These are phyloP conservation scores for Unio delphinus DNA, from an alignment of 2,888 invertebrate species.

Conservation along the genomic window DNA sequence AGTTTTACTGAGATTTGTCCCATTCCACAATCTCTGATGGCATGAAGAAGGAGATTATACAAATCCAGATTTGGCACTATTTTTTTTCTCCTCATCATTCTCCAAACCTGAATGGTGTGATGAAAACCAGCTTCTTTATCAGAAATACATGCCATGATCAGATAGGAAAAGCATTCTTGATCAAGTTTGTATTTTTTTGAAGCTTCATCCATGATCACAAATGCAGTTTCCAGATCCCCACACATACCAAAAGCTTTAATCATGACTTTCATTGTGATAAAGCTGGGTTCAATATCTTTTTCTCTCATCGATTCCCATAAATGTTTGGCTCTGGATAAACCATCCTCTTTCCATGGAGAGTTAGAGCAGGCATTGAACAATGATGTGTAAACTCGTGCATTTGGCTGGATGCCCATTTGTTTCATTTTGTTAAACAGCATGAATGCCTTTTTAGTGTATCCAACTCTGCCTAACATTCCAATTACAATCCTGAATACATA, in stretches of 20 bases:
- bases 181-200: constrained; percentile 69
- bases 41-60: constrained; percentile 86
- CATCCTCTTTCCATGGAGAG: constrained; percentile 79
- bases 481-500: constrained; percentile 89
- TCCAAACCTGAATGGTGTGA: constrained; percentile 87
- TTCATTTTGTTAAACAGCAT: constrained; percentile 88
- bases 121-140: constrained; percentile 86
- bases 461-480: constrained; percentile 85
- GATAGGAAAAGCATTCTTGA: constrained; percentile 81
- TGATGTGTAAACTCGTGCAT: constrained; percentile 84
- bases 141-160: constrained; percentile 87
- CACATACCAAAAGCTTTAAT: constrained; percentile 92
- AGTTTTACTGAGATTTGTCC: constrained; percentile 73
- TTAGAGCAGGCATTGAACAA: constrained; percentile 92
- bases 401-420: constrained; percentile 79
- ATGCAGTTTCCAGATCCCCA: constrained; percentile 84
- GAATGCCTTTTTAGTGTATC: constrained; percentile 90
- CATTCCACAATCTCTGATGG: constrained; percentile 82
- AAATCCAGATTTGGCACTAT: constrained; percentile 81
- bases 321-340: constrained; percentile 79
- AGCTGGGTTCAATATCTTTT: constrained; percentile 79
- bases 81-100: constrained; percentile 80
- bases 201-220: constrained; percentile 89
- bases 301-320: constrained; percentile 81
- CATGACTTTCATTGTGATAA: constrained; percentile 88